These are phyloP conservation scores for Caerostris extrusa DNA, from an alignment of 1,140 invertebrate species.

Conservation along the genomic window DNA sequence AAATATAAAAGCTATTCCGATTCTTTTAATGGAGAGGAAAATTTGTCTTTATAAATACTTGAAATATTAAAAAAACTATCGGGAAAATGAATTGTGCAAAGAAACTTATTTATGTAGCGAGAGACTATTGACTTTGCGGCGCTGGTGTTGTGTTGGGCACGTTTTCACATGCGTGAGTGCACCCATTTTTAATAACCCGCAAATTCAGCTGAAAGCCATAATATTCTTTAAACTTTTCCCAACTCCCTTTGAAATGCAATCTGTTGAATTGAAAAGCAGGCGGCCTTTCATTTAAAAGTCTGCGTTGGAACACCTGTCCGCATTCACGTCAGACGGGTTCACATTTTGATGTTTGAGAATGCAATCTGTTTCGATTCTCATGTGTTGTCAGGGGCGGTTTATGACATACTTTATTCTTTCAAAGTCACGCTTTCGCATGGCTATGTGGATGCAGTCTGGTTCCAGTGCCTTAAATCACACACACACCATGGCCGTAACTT, in stretches of 20 bases:
- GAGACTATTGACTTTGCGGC: too few relatives aligned
- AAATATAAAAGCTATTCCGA: too few relatives aligned
- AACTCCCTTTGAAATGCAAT: background rate
- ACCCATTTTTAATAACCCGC: background rate
- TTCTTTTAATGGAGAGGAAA: too few relatives aligned
- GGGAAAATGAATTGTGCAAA: too few relatives aligned
- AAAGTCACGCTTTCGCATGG: background rate
- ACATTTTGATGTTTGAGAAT: background rate
- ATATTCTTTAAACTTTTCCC: background rate
- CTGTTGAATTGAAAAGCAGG: background rate
- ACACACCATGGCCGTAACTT: too few relatives aligned
- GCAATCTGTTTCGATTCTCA: background rate
- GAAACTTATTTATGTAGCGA: too few relatives aligned
- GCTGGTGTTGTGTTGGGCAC: background rate
- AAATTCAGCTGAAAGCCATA: background rate
- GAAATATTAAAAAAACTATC: too few relatives aligned
- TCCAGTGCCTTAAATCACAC: background rate
- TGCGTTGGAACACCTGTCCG: background rate
- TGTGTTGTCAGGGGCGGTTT: slow-evolving; percentile 5
- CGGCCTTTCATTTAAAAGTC: background rate
- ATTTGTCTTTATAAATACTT: too few relatives aligned
- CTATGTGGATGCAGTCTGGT: background rate
- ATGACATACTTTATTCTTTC: background rate
- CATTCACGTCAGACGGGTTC: background rate
- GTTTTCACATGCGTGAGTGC: background rate